Percentiles rank a stretch among this genome's conserved stretches.
Conservation (phyloP, 2,888 invertebrate species). For the Hirtodrosophila cameraria region DNA sequence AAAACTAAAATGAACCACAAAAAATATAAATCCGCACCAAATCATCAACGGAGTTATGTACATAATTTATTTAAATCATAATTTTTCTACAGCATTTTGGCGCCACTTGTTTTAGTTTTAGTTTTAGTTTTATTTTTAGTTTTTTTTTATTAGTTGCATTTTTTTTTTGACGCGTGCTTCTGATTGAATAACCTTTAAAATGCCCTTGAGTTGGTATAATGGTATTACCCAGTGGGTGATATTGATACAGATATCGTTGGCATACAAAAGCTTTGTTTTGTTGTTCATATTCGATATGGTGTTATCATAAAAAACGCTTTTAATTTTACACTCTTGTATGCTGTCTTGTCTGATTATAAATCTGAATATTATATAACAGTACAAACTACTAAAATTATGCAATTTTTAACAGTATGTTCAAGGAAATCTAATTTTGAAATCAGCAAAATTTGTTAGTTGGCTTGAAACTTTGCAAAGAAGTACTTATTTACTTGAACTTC, state of each 20-base stretch:
- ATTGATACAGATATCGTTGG: conserved; percentile 20
- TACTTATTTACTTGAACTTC: too few species aligned
- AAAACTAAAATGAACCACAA: conserved; percentile 12
- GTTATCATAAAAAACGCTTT: conserved; percentile 19
- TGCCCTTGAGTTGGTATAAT: conserved; percentile 18
- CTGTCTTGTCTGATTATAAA: background rate
- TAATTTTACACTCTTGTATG: background rate
- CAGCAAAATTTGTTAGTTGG: too few species aligned
- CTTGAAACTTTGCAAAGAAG: too few species aligned
- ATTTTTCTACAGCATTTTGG: conserved; percentile 55
- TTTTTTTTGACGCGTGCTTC: conserved; percentile 57
- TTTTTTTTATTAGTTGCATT: too few species aligned
- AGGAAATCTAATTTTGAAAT: too few species aligned
- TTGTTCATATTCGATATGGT: conserved; percentile 6
- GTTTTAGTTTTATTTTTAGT: too few species aligned
- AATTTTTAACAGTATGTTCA: conserved; percentile 1
- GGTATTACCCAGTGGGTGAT: conserved; percentile 40
- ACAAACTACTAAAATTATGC: conserved; percentile 8
- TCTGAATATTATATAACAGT: background rate
- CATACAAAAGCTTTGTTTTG: conserved; percentile 24
- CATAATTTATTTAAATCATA: conserved; percentile 50
- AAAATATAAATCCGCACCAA: conserved; percentile 3
- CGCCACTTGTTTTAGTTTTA: too few species aligned
- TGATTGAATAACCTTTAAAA: conserved; percentile 35
- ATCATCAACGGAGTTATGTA: conserved; percentile 26